These are phyloP conservation scores for Procambarus virginalis DNA, from an alignment of 1,140 invertebrate genomes.

Conservation along the genomic window DNA sequence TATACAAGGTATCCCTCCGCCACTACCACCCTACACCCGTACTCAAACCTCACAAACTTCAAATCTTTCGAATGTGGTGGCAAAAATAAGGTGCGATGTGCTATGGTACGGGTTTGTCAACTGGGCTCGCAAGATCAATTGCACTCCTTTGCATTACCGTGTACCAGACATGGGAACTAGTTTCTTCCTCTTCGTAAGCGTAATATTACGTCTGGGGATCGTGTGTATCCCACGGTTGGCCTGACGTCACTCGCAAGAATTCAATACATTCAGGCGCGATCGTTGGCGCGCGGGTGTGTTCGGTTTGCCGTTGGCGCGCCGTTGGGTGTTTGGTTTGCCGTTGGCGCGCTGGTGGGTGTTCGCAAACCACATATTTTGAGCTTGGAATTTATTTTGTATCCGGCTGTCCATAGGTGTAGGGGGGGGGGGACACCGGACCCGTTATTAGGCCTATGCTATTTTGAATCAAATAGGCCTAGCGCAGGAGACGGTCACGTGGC, in stretches of 20 bases:
- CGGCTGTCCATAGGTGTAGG: no score
- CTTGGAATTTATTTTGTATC: no score
- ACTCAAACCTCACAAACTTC: background rate
- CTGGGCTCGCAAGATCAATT: background rate
- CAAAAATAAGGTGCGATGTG: background rate
- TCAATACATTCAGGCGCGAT: slow-evolving; percentile 54
- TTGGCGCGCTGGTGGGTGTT: no score
- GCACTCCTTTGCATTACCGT: background rate
- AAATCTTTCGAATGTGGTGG: background rate
- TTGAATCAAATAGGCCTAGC: no score
- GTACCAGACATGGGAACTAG: slow-evolving; percentile 51
- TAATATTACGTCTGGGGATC: slow-evolving; percentile 56
- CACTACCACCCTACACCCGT: slow-evolving; percentile 12
- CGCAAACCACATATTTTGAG: no score
- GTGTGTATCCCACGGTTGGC: slow-evolving; percentile 29
- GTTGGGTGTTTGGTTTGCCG: no score
- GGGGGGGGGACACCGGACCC: no score
- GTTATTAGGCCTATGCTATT: no score
- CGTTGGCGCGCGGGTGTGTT: no score
- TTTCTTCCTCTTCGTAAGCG: slow-evolving; percentile 33
- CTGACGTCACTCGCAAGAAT: slow-evolving; percentile 59
- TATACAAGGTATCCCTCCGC: slow-evolving; percentile 50
- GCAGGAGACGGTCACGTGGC: no score
- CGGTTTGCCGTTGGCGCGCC: no score
- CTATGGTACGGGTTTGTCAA: background rate